Evolutionary conservation across 64 coral and sea anemone species (phyloP).

Genomic region (Pachyseris speciosa): DNA sequence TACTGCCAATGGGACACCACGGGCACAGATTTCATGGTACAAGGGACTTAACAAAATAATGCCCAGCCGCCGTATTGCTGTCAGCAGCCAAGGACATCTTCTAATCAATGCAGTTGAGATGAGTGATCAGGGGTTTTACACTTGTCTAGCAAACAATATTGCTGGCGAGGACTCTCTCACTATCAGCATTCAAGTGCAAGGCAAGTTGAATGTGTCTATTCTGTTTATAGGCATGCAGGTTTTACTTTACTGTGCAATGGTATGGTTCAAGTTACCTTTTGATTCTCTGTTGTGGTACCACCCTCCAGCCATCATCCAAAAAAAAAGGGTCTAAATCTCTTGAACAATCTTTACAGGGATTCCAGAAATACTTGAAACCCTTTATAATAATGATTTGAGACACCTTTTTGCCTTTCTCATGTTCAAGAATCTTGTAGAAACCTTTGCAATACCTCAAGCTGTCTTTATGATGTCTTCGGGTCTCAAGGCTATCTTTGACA

Average conservation of each 20-base stretch:
- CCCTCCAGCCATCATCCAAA: too few relatives aligned
- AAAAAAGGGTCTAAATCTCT: too few relatives aligned
- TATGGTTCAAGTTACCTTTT: neutral
- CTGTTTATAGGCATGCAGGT: neutral
- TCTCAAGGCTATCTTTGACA: too few relatives aligned
- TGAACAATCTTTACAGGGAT: too few relatives aligned
- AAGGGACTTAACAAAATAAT: constrained; percentile 51
- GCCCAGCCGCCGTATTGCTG: constrained; percentile 68
- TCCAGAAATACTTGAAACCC: too few relatives aligned
- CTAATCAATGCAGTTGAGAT: constrained; percentile 84
- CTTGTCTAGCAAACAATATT: constrained; percentile 76
- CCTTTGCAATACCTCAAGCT: too few relatives aligned
- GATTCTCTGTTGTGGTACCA: too few relatives aligned
- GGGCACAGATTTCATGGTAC: constrained; percentile 70
- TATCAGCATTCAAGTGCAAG: constrained; percentile 70
- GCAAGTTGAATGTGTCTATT: constrained; percentile 31
- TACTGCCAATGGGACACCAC: constrained; percentile 46
- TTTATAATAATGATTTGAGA: too few relatives aligned
- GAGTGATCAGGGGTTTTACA: constrained; percentile 84
- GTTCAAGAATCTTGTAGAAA: too few relatives aligned
- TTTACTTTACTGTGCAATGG: neutral
- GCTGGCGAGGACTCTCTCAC: constrained; percentile 76
- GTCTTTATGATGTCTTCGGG: too few relatives aligned
- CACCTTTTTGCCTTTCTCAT: too few relatives aligned
- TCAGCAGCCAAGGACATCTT: constrained; percentile 80